These are phyloP conservation scores for Drosophila eugracilis DNA, from an alignment of 1,140 invertebrate species.

Conservation along the genomic window DNA sequence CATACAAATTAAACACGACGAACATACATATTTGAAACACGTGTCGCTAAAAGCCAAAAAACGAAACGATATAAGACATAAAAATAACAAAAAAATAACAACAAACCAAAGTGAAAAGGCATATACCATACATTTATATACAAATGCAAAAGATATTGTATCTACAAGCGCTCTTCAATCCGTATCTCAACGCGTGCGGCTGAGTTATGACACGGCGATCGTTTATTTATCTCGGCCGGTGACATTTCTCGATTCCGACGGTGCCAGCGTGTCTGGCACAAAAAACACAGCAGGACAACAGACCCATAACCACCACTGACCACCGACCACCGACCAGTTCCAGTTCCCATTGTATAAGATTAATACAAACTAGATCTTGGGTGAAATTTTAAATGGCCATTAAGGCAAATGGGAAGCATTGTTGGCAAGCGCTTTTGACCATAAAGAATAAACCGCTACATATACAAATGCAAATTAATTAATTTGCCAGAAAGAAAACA, in stretches of 20 bases:
- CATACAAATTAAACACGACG: conserved; percentile 53
- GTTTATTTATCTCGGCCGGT: conserved; percentile 42
- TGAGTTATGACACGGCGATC: conserved; percentile 69
- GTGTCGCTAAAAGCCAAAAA: conserved; percentile 67
- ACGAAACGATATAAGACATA: too few relatives aligned
- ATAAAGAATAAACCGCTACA: conserved; percentile 65
- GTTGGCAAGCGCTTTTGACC: conserved; percentile 55
- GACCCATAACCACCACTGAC: too few relatives aligned
- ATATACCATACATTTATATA: too few relatives aligned
- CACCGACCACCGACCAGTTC: too few relatives aligned
- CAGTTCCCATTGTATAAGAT: conserved; percentile 60
- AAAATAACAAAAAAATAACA: too few relatives aligned
- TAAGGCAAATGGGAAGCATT: conserved; percentile 69
- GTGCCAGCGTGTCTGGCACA: conserved; percentile 73
- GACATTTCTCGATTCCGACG: conserved; percentile 52
- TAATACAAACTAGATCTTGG: conserved; percentile 64
- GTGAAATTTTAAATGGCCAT: conserved; percentile 80
- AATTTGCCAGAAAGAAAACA: conserved; percentile 43
- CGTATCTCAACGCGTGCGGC: conserved; percentile 72
- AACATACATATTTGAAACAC: conserved; percentile 76
- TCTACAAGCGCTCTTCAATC: conserved; percentile 15
- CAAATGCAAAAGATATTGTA: conserved; percentile 64
- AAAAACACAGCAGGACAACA: conserved; percentile 60
- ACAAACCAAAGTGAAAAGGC: conserved; percentile 65
- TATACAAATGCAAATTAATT: conserved; percentile 79